These are phyloP conservation scores for Paraescarpia echinospica DNA, from an alignment of 1,140 invertebrate genomes.

Conservation along the genomic window DNA sequence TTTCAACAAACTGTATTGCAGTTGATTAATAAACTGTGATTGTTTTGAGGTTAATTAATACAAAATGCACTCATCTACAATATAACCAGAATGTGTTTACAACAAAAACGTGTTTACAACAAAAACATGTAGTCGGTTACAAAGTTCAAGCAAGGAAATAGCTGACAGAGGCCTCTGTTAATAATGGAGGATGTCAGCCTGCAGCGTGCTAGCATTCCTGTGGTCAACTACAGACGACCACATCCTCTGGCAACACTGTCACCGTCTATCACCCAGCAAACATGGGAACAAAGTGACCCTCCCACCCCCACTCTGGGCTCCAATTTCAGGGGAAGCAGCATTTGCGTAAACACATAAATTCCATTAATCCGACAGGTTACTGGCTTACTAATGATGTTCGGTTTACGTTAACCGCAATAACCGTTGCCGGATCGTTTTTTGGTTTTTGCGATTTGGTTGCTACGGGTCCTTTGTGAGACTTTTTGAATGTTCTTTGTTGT, in stretches of 20 bases:
- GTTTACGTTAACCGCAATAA: neutral
- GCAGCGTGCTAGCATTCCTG: neutral
- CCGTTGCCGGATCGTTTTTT: neutral
- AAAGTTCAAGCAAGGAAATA: neutral
- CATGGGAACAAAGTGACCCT: neutral
- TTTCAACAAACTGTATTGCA: neutral
- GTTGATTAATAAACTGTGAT: neutral
- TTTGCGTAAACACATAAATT: neutral
- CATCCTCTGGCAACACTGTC: neutral
- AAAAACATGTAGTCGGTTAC: neutral
- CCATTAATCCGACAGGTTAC: neutral
- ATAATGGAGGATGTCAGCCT: neutral
- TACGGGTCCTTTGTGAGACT: neutral
- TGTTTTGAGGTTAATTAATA: neutral
- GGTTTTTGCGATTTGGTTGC: neutral
- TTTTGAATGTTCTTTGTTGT: neutral
- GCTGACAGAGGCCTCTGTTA: neutral
- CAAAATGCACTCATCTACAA: neutral
- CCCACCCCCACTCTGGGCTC: neutral
- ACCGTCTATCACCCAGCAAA: neutral
- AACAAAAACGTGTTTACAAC: neutral
- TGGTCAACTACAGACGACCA: neutral
- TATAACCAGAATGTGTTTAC: neutral
- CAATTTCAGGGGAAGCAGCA: neutral
- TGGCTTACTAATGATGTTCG: neutral